Conservation (phyloP, 2,888 invertebrate species). For the Lamellibrachia columna region DNA sequence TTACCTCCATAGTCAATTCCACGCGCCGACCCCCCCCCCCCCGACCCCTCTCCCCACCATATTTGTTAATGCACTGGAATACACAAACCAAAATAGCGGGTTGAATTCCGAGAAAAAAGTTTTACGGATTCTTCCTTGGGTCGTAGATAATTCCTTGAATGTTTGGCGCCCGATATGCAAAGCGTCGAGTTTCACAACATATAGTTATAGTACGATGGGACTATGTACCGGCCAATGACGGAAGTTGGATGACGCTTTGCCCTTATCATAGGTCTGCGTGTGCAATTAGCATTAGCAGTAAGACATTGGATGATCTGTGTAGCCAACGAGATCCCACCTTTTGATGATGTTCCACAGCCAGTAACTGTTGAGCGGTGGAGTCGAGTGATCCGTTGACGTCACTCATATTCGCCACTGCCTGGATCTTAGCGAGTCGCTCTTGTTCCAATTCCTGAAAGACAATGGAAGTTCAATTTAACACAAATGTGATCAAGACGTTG, state of each 20-base stretch:
- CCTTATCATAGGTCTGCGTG: too few species aligned
- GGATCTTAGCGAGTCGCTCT: constrained; percentile 55
- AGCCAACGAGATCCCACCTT: not conserved
- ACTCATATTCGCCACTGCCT: constrained; percentile 49
- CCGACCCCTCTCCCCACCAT: too few species aligned
- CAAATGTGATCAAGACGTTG: not conserved
- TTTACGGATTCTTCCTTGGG: not conserved
- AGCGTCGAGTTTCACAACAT: too few species aligned
- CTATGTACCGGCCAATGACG: too few species aligned
- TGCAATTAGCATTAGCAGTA: too few species aligned
- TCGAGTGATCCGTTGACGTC: constrained; percentile 53
- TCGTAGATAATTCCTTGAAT: not conserved
- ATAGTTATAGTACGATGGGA: too few species aligned
- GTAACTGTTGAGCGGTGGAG: constrained; percentile 51
- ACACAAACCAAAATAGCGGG: not conserved
- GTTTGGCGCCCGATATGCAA: not conserved
- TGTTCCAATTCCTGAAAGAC: constrained; percentile 52
- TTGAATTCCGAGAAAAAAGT: not conserved
- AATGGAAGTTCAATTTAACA: not conserved
- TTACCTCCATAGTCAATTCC: too few species aligned
- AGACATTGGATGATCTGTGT: not conserved
- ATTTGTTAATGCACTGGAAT: too few species aligned
- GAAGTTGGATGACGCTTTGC: too few species aligned
- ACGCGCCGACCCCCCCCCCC: too few species aligned
- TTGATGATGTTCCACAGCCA: constrained; percentile 49